Evolutionary conservation across 2,888 invertebrate genomes (phyloP).

Genomic region (Litoditis marina): DNA sequence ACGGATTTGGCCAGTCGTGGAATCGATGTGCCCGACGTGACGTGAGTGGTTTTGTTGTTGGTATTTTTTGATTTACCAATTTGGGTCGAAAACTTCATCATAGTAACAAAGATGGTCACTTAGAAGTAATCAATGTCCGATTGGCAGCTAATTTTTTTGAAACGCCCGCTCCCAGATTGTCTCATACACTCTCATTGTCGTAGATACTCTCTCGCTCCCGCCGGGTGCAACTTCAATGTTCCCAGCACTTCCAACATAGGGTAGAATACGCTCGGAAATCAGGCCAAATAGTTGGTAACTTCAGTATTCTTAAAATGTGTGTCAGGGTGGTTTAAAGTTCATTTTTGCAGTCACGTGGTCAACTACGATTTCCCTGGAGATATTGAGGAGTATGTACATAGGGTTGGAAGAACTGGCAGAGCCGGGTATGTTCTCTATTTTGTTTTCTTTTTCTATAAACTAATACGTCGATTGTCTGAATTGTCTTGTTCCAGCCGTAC

Average conservation of each 20-base stretch:
- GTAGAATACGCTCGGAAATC: too few relatives aligned
- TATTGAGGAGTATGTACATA: conserved; percentile 91
- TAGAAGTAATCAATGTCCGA: too few relatives aligned
- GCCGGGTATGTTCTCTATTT: conserved; percentile 70
- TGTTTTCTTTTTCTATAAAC: background rate
- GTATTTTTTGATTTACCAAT: background rate
- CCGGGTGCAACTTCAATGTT: too few relatives aligned
- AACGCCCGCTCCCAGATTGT: background rate
- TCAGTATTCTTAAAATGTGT: too few relatives aligned
- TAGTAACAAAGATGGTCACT: too few relatives aligned
- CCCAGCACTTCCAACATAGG: background rate
- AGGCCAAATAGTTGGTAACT: too few relatives aligned
- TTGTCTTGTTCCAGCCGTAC: conserved; percentile 64
- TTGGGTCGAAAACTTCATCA: too few relatives aligned
- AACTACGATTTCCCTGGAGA: conserved; percentile 90
- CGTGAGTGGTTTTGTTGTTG: conserved; percentile 41
- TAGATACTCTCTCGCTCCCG: too few relatives aligned
- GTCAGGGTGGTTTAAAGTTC: background rate
- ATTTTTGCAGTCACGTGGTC: conserved; percentile 80
- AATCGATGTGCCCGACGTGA: conserved; percentile 72
- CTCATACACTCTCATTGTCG: too few relatives aligned
- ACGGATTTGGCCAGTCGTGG: conserved; percentile 94
- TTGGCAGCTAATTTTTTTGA: too few relatives aligned
- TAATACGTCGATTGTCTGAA: background rate
- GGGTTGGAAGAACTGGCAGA: conserved; percentile 90